Conservation (phyloP, 1,140 invertebrate genomes). For the Bursaphelenchus mucronatus region DNA sequence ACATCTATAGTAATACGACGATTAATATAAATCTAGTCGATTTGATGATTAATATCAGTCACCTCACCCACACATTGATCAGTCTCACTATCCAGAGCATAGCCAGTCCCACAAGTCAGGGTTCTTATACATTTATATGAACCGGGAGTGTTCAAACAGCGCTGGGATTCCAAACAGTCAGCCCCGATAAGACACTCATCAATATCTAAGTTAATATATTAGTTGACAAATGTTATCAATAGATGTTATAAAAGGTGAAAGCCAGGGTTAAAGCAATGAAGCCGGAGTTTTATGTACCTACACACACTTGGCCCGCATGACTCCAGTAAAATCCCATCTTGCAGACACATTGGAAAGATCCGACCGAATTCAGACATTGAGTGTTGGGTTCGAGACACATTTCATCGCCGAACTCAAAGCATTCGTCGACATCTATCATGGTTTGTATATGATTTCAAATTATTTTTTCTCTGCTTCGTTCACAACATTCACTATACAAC, state of each 20-base stretch:
- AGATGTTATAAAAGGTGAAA: background rate
- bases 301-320: slow-evolving; percentile 32
- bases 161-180: slow-evolving; percentile 56
- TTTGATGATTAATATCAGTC: slow-evolving; percentile 13
- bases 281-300: slow-evolving; percentile 27
- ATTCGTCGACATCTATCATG: slow-evolving; percentile 40
- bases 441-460: background rate
- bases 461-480: background rate
- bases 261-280: slow-evolving; percentile 21
- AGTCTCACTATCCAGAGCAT: slow-evolving; percentile 80
- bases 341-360: slow-evolving; percentile 40
- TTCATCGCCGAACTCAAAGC: slow-evolving; percentile 13
- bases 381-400: slow-evolving; percentile 41
- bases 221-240: background rate
- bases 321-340: slow-evolving; percentile 42
- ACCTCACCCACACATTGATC: slow-evolving; percentile 76
- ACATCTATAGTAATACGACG: slow-evolving; percentile 69
- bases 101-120: slow-evolving; percentile 87
- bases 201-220: slow-evolving; percentile 41
- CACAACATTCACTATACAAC: background rate
- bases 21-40: slow-evolving; percentile 12
- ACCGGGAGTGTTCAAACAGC: slow-evolving; percentile 59
- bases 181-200: slow-evolving; percentile 57
- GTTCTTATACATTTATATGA: slow-evolving; percentile 70
- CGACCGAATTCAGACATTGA: slow-evolving; percentile 39